phyloP scores from a whole-genome alignment of 2,888 invertebrate genomes.

The Marasmarcha lunaedactyla region DNA sequence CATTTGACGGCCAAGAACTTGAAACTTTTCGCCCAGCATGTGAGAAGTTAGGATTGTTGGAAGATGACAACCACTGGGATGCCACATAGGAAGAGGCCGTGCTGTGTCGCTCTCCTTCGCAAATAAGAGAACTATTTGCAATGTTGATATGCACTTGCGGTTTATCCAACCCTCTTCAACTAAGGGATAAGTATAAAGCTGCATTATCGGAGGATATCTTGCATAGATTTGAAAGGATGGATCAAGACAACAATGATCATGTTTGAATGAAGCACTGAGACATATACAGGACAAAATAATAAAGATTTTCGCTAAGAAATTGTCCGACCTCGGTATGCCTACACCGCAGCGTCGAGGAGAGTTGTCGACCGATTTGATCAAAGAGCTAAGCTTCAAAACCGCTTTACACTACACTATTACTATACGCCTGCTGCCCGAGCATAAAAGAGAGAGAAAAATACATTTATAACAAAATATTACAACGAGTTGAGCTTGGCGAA shows the following conservation, averaged over 20 bases:
- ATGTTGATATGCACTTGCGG: conserved; percentile 17
- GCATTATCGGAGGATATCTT: conserved; percentile 14
- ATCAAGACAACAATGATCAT: conserved; percentile 14
- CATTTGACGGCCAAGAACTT: conserved; percentile 19
- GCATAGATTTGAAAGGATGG: conserved; percentile 8
- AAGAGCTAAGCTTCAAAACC: conserved; percentile 18
- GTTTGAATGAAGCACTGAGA: conserved; percentile 17
- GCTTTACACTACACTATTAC: conserved; percentile 18
- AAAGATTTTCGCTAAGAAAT: conserved; percentile 18
- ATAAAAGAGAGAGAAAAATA: conserved; percentile 4
- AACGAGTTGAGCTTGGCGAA: too few relatives aligned
- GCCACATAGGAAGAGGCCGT: conserved; percentile 22
- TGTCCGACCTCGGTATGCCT: conserved; percentile 18
- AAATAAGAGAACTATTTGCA: conserved; percentile 17
- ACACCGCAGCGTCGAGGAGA: too few relatives aligned
- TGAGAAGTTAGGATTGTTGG: conserved; percentile 22
- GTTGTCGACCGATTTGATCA: too few relatives aligned
- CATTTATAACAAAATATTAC: conserved; percentile 5
- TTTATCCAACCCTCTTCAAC: conserved; percentile 15
- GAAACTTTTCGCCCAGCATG: conserved; percentile 25
- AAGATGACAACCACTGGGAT: too few relatives aligned
- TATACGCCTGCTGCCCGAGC: conserved; percentile 14
- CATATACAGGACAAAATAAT: conserved; percentile 18
- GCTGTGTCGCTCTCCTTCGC: conserved; percentile 12
- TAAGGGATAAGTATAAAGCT: conserved; percentile 15